A percentile compares a stretch with the other conserved stretches of the same genome.
phyloP scores from a whole-genome alignment of 2,888 invertebrate species.

The Chymomyza procnemis region DNA sequence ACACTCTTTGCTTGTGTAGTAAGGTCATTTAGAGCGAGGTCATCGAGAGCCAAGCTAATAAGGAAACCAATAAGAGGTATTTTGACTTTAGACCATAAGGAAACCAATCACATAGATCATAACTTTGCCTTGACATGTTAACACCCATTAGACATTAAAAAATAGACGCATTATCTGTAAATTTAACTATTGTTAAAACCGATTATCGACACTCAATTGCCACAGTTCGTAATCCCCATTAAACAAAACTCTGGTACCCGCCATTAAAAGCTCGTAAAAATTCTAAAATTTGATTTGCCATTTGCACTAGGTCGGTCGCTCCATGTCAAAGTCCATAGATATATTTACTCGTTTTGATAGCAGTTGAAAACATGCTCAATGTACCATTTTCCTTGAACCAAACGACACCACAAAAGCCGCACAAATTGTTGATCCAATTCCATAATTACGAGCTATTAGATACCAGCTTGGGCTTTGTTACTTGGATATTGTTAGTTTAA shows the following conservation, averaged over 20 bases:
- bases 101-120: conserved; percentile 23
- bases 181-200: conserved; percentile 3
- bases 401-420: not conserved
- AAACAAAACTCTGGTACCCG: conserved; percentile 38
- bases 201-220: conserved; percentile 26
- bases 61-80: not conserved
- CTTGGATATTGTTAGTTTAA: not conserved
- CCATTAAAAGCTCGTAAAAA: not conserved
- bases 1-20: not conserved
- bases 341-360: conserved; percentile 2
- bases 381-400: conserved; percentile 68
- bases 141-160: conserved; percentile 37
- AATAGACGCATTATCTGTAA: not conserved
- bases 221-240: conserved; percentile 28
- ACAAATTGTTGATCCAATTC: conserved; percentile 4
- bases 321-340: conserved; percentile 39
- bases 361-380: conserved; percentile 46
- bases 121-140: conserved; percentile 40
- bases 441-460: conserved; percentile 34
- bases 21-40: not conserved
- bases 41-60: not conserved
- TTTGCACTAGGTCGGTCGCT: not conserved
- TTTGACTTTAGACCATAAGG: not conserved
- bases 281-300: not conserved
- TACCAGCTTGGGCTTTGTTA: conserved; percentile 32